A percentile compares a stretch with the other conserved stretches of the same genome.
These are phyloP conservation scores for Pristis pectinata DNA, from an alignment of 2,797 vertebrate genomes.

Conservation along the genomic window DNA sequence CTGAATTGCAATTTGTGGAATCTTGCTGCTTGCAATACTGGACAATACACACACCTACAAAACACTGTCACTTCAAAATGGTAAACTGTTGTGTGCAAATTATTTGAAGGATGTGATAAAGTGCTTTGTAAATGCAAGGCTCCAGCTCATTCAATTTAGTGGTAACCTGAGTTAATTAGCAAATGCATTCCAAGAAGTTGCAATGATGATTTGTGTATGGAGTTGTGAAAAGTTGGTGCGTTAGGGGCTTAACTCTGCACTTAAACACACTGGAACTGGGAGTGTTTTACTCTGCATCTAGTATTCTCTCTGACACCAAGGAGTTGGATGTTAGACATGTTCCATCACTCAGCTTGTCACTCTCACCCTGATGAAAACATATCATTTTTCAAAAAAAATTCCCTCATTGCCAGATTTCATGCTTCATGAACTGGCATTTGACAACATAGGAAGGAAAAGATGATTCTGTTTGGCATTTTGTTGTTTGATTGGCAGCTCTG, in stretches of 20 bases:
- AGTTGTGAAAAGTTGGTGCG: background rate
- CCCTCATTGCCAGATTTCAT: slow-evolving; percentile 16
- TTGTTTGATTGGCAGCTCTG: background rate
- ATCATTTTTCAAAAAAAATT: background rate
- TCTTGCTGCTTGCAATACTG: background rate
- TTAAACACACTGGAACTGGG: background rate
- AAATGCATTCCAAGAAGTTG: background rate
- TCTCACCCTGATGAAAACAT: background rate
- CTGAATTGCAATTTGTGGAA: background rate
- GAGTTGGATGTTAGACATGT: background rate
- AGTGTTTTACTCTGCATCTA: background rate
- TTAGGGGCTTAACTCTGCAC: background rate
- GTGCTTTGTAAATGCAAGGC: background rate
- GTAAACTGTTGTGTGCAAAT: too few species aligned
- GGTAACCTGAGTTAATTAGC: background rate
- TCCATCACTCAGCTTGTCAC: background rate
- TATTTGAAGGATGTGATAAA: background rate
- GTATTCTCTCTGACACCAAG: background rate
- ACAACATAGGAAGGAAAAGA: background rate
- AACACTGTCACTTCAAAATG: background rate
- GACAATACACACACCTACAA: background rate
- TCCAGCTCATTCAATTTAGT: background rate
- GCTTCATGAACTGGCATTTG: background rate
- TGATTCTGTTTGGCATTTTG: background rate
- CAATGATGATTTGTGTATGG: background rate